Evolutionary conservation across 2,797 vertebrate species (phyloP).

Genomic region (Molossus molossus): DNA sequence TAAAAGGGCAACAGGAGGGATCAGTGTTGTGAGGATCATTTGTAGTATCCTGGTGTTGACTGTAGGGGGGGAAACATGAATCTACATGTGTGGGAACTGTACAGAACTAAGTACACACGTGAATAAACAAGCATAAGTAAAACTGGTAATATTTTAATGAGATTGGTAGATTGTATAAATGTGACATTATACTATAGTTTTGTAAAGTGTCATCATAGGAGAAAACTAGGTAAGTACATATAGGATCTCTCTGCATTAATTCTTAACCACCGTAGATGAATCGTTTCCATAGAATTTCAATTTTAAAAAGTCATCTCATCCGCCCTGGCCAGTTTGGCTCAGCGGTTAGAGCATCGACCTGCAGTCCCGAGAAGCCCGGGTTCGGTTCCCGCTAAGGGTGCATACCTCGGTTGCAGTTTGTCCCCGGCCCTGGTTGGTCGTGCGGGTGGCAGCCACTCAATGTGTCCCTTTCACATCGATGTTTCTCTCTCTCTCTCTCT

Average conservation of each 20-base stretch:
- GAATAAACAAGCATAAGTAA: not conserved
- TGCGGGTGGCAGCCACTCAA: too few species aligned
- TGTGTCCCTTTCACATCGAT: too few species aligned
- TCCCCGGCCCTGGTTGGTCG: too few species aligned
- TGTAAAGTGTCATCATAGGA: not conserved
- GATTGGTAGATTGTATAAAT: not conserved
- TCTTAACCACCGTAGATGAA: not conserved
- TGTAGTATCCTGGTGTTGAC: not conserved
- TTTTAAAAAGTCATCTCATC: not conserved
- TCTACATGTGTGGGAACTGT: not conserved
- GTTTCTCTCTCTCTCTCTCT: too few species aligned
- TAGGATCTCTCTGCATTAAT: not conserved
- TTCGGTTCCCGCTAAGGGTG: too few species aligned
- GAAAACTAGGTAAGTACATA: not conserved
- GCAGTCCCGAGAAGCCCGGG: too few species aligned
- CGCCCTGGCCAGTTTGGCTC: too few species aligned
- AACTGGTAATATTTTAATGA: not conserved
- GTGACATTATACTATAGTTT: not conserved
- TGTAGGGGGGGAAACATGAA: not conserved
- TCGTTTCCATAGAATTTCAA: not conserved
- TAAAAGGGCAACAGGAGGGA: not conserved
- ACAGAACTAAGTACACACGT: not conserved
- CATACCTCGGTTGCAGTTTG: too few species aligned
- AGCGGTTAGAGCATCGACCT: too few species aligned
- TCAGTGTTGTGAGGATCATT: not conserved